Conservation (phyloP, 2,797 vertebrate species). For the Lepus townsendii region DNA sequence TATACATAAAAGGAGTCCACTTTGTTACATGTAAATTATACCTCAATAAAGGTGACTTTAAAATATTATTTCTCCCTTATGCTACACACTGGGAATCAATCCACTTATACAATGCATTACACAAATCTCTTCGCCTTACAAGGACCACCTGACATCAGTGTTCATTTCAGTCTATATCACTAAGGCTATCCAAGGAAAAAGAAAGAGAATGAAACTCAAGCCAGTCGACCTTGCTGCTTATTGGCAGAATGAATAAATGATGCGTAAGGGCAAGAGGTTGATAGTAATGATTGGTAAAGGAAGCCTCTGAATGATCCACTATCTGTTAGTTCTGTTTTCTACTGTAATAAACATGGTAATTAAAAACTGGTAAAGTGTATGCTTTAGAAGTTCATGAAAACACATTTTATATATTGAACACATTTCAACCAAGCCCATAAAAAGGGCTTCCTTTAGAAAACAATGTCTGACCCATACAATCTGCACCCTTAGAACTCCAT, state of each 20-base stretch:
- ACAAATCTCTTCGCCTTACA: constrained; percentile 39
- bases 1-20: neutral
- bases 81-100: constrained; percentile 55
- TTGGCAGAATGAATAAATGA: constrained; percentile 51
- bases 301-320: constrained; percentile 29
- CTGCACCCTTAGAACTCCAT: neutral
- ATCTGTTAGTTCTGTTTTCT: constrained; percentile 63
- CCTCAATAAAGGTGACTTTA: constrained; percentile 55
- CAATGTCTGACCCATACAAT: neutral
- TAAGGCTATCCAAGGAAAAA: constrained; percentile 63
- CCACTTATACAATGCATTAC: constrained; percentile 40
- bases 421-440: neutral
- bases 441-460: constrained; percentile 60
- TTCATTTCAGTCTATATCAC: constrained; percentile 7
- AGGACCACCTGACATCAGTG: constrained; percentile 32
- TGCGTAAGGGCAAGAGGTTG: constrained; percentile 1
- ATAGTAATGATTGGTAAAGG: neutral
- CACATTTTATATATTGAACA: constrained; percentile 46
- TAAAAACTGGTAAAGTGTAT: constrained; percentile 59
- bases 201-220: constrained; percentile 64
- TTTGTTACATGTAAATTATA: constrained; percentile 59
- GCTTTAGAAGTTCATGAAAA: constrained; percentile 68
- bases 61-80: constrained; percentile 53
- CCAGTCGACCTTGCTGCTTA: constrained; percentile 44
- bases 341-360: constrained; percentile 40